phyloP scores from a whole-genome alignment of 2,797 vertebrate genomes.

The Danio choprae region DNA sequence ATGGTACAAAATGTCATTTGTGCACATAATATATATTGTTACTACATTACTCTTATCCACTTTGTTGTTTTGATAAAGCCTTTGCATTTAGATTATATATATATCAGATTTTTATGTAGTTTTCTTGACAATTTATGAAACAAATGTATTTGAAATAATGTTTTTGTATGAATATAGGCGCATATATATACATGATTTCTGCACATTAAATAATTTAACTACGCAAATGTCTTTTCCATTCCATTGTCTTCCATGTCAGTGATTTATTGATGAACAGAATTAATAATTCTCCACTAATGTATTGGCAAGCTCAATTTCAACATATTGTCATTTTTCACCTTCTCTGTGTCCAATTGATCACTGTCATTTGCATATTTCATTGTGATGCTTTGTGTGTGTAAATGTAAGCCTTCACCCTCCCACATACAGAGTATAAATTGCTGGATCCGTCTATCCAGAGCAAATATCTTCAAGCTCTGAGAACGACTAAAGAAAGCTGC shows the following conservation, averaged over 20 bases:
- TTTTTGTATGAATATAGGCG: no score
- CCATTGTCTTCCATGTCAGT: not conserved
- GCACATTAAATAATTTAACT: slow-evolving; percentile 21
- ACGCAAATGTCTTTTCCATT: not conserved
- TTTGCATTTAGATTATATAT: not conserved
- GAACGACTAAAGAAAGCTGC: slow-evolving; percentile 6
- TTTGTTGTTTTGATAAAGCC: not conserved
- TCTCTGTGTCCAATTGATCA: not conserved
- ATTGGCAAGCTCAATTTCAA: not conserved
- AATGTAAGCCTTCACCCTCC: slow-evolving; percentile 13
- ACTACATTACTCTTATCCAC: slow-evolving; percentile 5
- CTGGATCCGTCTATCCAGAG: not conserved
- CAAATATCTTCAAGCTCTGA: not conserved
- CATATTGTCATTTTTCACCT: not conserved
- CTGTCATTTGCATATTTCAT: not conserved
- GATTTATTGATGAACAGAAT: not conserved
- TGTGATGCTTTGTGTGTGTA: not conserved
- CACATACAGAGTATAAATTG: slow-evolving; percentile 32
- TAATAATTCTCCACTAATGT: not conserved
- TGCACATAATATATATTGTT: not conserved
- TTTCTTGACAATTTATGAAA: not conserved
- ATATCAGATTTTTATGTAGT: not conserved
- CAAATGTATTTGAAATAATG: not conserved
- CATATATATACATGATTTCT: not conserved
- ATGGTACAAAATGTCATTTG: not conserved